phyloP scores from a whole-genome alignment of 1,140 invertebrate species.

The Zophobas atratus region DNA sequence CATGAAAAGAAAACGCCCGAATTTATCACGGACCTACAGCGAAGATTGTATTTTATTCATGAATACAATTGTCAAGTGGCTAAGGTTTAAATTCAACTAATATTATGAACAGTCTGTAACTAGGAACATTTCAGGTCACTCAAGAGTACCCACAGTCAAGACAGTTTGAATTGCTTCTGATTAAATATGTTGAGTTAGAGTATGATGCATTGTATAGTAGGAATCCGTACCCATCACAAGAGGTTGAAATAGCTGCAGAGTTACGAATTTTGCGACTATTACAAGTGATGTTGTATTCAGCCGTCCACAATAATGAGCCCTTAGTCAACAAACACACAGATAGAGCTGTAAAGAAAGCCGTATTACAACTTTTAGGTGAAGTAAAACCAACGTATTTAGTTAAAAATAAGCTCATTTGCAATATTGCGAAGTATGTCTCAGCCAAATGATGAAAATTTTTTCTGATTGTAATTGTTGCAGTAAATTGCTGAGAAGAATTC shows the following conservation, averaged over 20 bases:
- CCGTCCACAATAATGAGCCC: conserved; percentile 21
- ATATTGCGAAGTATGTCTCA: conserved; percentile 21
- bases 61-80: conserved; percentile 38
- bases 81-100: conserved; percentile 3
- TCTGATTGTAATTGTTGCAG: conserved; percentile 12
- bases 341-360: background rate
- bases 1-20: conserved; percentile 14
- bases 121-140: conserved; percentile 4
- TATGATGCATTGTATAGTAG: conserved; percentile 24
- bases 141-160: conserved; percentile 22
- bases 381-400: conserved; percentile 15
- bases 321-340: conserved; percentile 9
- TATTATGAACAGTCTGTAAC: background rate
- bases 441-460: background rate
- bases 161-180: conserved; percentile 28
- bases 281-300: conserved; percentile 24
- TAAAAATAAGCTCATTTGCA: conserved; percentile 17
- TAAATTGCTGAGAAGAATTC: background rate
- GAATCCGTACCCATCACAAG: conserved; percentile 4
- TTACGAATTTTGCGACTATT: conserved; percentile 20
- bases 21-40: conserved; percentile 16
- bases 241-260: background rate
- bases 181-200: conserved; percentile 36
- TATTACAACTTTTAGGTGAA: conserved; percentile 19
- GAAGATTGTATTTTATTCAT: conserved; percentile 26